Conservation (phyloP, 2,888 invertebrate genomes). For the Hyposoter didymator region DNA sequence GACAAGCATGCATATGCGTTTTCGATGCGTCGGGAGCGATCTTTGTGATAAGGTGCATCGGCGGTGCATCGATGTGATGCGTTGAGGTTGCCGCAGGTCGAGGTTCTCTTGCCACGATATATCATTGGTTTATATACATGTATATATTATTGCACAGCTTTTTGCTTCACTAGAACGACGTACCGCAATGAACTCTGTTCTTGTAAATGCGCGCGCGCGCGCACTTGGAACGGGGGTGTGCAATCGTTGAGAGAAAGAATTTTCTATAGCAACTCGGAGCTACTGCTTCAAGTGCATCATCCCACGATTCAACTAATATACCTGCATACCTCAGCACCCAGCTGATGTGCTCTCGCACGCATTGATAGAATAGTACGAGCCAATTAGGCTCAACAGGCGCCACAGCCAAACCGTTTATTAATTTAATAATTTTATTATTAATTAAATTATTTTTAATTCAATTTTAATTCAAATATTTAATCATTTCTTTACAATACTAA, state of each 20-base stretch:
- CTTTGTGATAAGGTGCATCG: constrained; percentile 29
- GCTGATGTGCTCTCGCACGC: constrained; percentile 51
- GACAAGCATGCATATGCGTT: constrained; percentile 14
- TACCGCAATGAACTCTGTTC: constrained; percentile 79
- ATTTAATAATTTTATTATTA: no score
- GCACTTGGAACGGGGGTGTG: constrained; percentile 37
- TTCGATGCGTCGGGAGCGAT: not conserved
- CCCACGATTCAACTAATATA: constrained; percentile 65
- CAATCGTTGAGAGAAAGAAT: constrained; percentile 49
- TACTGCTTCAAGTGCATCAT: constrained; percentile 81
- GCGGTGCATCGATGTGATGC: constrained; percentile 40
- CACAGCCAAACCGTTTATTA: not conserved
- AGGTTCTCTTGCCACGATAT: constrained; percentile 61
- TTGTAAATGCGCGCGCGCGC: constrained; percentile 7
- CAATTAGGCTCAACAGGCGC: constrained; percentile 17
- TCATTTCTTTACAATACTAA: not conserved
- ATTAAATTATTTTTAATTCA: no score
- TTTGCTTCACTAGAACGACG: constrained; percentile 80
- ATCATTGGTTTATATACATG: not conserved
- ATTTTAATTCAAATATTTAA: no score
- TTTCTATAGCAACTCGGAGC: constrained; percentile 77
- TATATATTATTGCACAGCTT: constrained; percentile 38
- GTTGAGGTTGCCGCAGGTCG: constrained; percentile 62
- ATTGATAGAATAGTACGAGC: constrained; percentile 33
- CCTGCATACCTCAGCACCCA: constrained; percentile 34